phyloP scores from a whole-genome alignment of 2,113 vertebrate species.

The Tragelaphus imberbis region DNA sequence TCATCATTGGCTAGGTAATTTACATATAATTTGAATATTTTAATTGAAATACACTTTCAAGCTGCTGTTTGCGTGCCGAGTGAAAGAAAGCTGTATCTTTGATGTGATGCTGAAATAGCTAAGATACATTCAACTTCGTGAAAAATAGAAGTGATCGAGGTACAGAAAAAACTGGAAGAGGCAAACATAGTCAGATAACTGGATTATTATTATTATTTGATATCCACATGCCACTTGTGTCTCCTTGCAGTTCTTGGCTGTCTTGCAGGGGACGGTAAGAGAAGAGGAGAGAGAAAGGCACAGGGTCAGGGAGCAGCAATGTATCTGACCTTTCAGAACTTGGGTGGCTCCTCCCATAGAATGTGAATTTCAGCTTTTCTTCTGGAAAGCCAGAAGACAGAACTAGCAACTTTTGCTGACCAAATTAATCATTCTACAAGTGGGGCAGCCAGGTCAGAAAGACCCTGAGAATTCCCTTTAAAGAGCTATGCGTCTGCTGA shows the following conservation, averaged over 20 bases:
- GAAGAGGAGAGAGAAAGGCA: neutral
- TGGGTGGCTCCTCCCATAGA: neutral
- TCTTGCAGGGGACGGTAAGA: neutral
- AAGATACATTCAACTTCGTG: neutral
- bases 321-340: neutral
- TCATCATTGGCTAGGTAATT: neutral
- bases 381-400: neutral
- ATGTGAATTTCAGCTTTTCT: neutral
- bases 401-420: neutral
- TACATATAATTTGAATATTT: neutral
- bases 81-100: neutral
- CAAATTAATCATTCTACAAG: neutral
- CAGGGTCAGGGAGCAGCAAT: fast-evolving
- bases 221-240: neutral
- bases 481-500: neutral
- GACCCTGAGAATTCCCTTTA: neutral
- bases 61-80: neutral
- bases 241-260: neutral
- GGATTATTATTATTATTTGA: neutral
- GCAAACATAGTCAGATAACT: too few species aligned
- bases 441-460: neutral
- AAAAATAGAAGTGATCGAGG: neutral
- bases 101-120: neutral
- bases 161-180: neutral
- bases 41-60: neutral